phyloP scores from a whole-genome alignment of 2,797 vertebrate genomes.

The Glyptemys insculpta region DNA sequence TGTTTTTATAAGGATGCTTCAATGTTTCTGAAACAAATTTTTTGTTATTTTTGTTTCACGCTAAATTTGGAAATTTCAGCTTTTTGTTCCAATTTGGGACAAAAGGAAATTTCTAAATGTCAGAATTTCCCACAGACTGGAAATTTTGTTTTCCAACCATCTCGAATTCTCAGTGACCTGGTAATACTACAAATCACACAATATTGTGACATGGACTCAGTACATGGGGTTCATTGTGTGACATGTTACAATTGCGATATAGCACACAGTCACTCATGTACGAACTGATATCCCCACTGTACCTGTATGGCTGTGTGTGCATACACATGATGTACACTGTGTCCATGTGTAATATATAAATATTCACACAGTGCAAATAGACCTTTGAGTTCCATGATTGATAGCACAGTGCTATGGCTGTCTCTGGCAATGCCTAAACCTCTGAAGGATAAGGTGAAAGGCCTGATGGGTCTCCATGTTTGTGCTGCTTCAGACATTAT shows the following conservation, averaged over 20 bases:
- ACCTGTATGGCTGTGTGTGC: neutral
- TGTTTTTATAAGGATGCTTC: too few species aligned
- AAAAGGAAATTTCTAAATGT: neutral
- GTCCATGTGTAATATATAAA: neutral
- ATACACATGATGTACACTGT: neutral
- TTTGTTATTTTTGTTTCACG: neutral
- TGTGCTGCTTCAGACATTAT: rapidly evolving
- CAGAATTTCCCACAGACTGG: neutral
- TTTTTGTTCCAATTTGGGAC: neutral
- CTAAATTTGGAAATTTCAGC: neutral
- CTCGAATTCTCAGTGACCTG: neutral
- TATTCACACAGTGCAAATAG: rapidly evolving
- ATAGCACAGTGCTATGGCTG: rapidly evolving
- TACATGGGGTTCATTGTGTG: neutral
- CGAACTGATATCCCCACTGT: neutral
- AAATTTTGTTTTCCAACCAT: neutral
- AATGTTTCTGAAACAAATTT: neutral
- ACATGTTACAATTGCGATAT: neutral
- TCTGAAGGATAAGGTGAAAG: neutral
- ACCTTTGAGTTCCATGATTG: neutral
- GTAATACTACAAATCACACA: rapidly evolving
- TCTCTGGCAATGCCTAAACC: neutral
- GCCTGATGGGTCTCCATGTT: neutral
- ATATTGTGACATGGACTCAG: rapidly evolving
- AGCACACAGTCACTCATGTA: neutral